Evolutionary conservation across 2,888 invertebrate species (phyloP).

Genomic region (Microdon myrmicae): DNA sequence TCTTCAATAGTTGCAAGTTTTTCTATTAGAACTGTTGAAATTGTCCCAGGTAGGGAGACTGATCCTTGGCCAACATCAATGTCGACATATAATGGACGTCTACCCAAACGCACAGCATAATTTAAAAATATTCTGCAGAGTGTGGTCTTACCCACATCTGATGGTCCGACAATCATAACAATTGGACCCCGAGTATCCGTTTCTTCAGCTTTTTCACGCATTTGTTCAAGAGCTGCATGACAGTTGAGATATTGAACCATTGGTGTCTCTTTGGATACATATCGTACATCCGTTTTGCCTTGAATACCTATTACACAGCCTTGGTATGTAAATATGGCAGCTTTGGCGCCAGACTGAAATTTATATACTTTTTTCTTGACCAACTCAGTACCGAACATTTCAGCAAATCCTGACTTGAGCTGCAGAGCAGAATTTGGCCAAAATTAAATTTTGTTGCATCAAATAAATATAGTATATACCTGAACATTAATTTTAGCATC

Average conservation of each 20-base stretch:
- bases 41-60: constrained; percentile 90
- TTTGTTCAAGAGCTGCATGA: constrained; percentile 92
- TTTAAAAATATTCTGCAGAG: constrained; percentile 88
- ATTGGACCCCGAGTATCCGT: constrained; percentile 81
- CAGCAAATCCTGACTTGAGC: constrained; percentile 90
- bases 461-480: constrained; percentile 65
- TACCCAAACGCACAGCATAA: constrained; percentile 91
- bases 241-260: constrained; percentile 96
- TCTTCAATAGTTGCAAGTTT: constrained; percentile 94
- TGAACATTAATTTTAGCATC: constrained; percentile 84
- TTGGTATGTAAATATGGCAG: constrained; percentile 96
- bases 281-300: constrained; percentile 92
- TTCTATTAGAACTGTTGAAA: constrained; percentile 91
- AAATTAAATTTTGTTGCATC: neutral
- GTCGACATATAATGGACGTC: constrained; percentile 92
- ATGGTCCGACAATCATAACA: constrained; percentile 91
- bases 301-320: constrained; percentile 87
- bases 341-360: constrained; percentile 90
- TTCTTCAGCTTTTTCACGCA: constrained; percentile 84
- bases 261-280: constrained; percentile 95
- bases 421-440: constrained; percentile 68
- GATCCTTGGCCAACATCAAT: constrained; percentile 95
- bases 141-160: constrained; percentile 97
- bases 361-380: constrained; percentile 92
- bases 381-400: constrained; percentile 96